These are phyloP conservation scores for Mesocricetus auratus DNA, from an alignment of 2,113 vertebrate genomes.

Conservation along the genomic window DNA sequence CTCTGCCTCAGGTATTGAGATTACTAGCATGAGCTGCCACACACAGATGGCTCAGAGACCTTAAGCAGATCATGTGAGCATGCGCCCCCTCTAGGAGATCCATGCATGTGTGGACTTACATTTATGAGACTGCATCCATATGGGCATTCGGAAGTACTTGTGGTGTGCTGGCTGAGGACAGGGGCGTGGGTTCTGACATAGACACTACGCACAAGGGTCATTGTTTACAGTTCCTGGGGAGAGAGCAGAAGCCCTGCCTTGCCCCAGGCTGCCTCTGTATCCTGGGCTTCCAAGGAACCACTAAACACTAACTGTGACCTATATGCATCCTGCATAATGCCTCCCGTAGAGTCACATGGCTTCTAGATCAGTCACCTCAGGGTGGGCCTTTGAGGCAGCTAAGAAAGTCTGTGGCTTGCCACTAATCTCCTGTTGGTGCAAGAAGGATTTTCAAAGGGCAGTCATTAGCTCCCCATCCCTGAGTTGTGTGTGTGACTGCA, in stretches of 20 bases:
- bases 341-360: neutral
- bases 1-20: neutral
- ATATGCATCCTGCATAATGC: rapidly evolving
- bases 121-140: neutral
- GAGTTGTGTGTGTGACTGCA: neutral
- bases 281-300: conserved; percentile 14
- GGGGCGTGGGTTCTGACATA: neutral
- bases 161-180: rapidly evolving
- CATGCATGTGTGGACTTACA: neutral
- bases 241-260: neutral
- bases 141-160: neutral
- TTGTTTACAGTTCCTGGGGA: neutral
- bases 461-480: neutral
- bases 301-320: conserved; percentile 58
- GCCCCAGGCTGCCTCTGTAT: neutral
- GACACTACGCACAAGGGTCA: neutral
- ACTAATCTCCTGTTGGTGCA: neutral
- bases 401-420: neutral
- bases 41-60: neutral
- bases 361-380: neutral
- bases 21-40: neutral
- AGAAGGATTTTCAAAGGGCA: neutral
- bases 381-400: neutral
- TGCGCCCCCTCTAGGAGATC: neutral
- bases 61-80: neutral